These are phyloP conservation scores for Scelioninae gen. 1 DNA, from an alignment of 2,888 invertebrate species.

Conservation along the genomic window DNA sequence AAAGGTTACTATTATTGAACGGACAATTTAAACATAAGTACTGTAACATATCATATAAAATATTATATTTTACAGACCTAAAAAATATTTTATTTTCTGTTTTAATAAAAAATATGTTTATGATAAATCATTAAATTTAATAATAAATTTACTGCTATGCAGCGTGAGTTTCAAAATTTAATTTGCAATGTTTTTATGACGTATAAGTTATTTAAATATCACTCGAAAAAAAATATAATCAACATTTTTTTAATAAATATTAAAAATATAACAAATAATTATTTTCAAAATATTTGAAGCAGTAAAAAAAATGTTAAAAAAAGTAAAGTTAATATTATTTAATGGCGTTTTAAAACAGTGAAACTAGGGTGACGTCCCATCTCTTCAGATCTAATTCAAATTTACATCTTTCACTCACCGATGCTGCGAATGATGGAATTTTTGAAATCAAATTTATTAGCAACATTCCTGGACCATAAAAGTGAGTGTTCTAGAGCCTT, in stretches of 20 bases:
- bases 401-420: constrained; percentile 1
- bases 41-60: not conserved
- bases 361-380: constrained; percentile 32
- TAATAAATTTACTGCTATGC: not conserved
- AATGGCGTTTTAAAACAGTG: constrained; percentile 40
- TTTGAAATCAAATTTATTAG: constrained; percentile 50
- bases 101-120: not conserved
- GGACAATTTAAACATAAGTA: constrained; percentile 20
- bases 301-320: not conserved
- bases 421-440: constrained; percentile 38
- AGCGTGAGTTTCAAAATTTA: constrained; percentile 9
- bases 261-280: no score
- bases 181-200: not conserved
- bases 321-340: constrained; percentile 1
- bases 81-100: not conserved
- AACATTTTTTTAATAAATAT: no score
- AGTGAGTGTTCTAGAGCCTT: constrained; percentile 50
- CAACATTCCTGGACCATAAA: constrained; percentile 51
- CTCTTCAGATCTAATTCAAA: not conserved
- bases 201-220: not conserved
- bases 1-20: constrained; percentile 37
- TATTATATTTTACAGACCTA: not conserved
- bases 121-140: not conserved
- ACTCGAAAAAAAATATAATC: no score
- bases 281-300: not conserved